These are phyloP conservation scores for Sipha flava DNA, from an alignment of 1,140 invertebrate species.

Conservation along the genomic window DNA sequence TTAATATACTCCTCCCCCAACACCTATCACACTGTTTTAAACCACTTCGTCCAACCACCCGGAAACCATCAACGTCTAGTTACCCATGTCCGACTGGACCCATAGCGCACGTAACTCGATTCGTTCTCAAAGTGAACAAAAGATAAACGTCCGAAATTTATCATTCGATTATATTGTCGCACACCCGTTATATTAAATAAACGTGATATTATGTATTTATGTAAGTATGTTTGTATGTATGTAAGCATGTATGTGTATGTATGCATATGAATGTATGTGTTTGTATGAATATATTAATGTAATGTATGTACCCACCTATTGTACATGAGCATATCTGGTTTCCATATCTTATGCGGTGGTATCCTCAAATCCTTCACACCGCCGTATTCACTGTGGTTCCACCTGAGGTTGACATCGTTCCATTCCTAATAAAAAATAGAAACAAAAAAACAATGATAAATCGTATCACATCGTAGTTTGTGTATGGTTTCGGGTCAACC, in stretches of 20 bases:
- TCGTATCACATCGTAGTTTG: too few relatives aligned
- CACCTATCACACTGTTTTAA: neutral
- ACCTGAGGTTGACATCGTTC: constrained; percentile 96
- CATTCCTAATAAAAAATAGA: constrained; percentile 72
- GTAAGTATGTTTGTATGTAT: too few relatives aligned
- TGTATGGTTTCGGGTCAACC: too few relatives aligned
- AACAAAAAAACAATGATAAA: neutral
- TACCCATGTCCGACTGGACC: neutral
- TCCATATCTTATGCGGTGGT: constrained; percentile 93
- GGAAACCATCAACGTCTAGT: constrained; percentile 6
- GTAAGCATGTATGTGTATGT: too few relatives aligned
- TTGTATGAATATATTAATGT: neutral
- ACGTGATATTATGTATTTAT: too few relatives aligned
- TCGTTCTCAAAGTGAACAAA: neutral
- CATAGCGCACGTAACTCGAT: neutral
- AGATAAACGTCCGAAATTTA: neutral
- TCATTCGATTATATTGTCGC: neutral
- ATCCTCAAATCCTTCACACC: constrained; percentile 93
- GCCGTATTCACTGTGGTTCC: constrained; percentile 93
- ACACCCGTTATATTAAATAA: neutral
- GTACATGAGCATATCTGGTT: constrained; percentile 98
- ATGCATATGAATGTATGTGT: neutral
- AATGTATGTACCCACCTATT: constrained; percentile 66
- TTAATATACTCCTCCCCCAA: neutral
- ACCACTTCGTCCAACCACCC: neutral